Base-by-base conservation (phyloP, 2,113 vertebrate species). In the Setophaga coronata region DNA sequence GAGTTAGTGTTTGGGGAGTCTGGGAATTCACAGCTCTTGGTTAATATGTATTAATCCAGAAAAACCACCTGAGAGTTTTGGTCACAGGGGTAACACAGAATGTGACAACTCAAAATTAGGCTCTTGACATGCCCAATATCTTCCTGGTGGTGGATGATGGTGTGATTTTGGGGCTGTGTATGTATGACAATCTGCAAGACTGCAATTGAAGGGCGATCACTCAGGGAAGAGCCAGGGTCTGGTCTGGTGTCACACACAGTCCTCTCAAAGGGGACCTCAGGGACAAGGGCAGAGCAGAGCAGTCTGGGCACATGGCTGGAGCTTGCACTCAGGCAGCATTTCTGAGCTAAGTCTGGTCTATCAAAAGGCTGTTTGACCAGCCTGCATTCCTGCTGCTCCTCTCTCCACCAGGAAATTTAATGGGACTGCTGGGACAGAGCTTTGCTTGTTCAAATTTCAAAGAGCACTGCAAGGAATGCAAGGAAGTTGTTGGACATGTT, bases 381-480 rank as follows among this genome's bases (percentile, higher is more conserved):
- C 58, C 45, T 73, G 64, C 50, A 61, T 95, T 95, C 89, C 84
- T 95, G 71, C 73, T 91, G 84, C 78, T 95, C 54, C 74, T 87
- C 78, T 96, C 71, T 91, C 62, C 74, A 86, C 45, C 38, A 88
- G 62, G 45, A 58, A 83, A 1, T 70, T 88, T 93, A 91, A 85
- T 29, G 61, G 66, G 74, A 24, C 47, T 89, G n/a, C 67, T 83
- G 93, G 89, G 84, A 96, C 93, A 96, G 93, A 96, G 64, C 85
- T 90, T 85, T 86, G 38, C 93, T 94, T 93, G 93, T 96, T 91
- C 70, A 20, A 0, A 82, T 96, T 94, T 94, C 91, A 93, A 94
- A 96, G 84, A 80, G 66, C 51, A 20, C 51, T 72, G 54, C 87
- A 91, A 93, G 89, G 94, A 96, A 94, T 87, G 79, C 48, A 65